Percentiles rank a stretch among this genome's conserved stretches.
These are phyloP conservation scores for Syngnathus acus DNA, from an alignment of 2,797 vertebrate species.

Conservation along the genomic window DNA sequence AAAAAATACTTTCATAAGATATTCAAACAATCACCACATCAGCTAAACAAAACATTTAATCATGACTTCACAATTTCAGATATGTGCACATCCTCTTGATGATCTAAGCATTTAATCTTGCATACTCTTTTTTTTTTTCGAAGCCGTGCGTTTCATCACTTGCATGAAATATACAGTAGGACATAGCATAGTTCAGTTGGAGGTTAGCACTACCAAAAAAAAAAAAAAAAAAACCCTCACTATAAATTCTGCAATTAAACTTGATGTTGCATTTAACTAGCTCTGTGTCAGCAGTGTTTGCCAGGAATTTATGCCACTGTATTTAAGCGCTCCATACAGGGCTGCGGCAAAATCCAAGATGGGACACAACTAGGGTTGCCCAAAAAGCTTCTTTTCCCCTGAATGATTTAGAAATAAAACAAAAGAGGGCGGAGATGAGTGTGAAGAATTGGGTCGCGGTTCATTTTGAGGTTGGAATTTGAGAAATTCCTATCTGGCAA, in stretches of 20 bases:
- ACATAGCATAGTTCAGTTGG: conserved; percentile 13
- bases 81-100: conserved; percentile 1
- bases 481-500: conserved; percentile 59
- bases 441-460: conserved; percentile 27
- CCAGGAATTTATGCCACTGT: conserved; percentile 1
- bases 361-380: neutral
- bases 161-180: conserved; percentile 22
- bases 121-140: neutral
- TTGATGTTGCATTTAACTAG: conserved; percentile 8
- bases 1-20: conserved; percentile 6
- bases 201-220: conserved; percentile 5
- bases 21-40: conserved; percentile 6
- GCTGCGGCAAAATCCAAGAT: neutral
- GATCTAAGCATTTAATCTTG: conserved; percentile 5
- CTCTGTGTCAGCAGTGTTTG: conserved; percentile 8
- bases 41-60: conserved; percentile 2
- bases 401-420: neutral
- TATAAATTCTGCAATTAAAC: conserved; percentile 6
- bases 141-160: conserved; percentile 6
- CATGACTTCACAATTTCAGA: neutral
- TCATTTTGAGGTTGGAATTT: conserved; percentile 60
- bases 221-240: neutral
- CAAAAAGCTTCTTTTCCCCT: neutral
- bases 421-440: neutral
- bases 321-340: neutral